Conservation (phyloP, 2,113 vertebrate species). For the Apus apus region DNA sequence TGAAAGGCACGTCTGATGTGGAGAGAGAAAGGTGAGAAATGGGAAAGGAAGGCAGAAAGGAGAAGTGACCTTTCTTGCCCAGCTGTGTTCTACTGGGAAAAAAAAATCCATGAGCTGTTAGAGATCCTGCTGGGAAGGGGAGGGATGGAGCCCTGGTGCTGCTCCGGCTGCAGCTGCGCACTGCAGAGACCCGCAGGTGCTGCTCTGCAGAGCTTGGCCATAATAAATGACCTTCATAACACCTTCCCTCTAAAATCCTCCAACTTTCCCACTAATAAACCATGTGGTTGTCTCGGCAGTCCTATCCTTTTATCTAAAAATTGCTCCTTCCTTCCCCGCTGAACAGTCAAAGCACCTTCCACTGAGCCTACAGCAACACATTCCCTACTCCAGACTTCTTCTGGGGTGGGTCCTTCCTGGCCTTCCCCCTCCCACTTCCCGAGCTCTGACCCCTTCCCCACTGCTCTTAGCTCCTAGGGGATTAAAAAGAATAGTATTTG, state of each 20-base stretch:
- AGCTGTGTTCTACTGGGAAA: neutral
- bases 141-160: neutral
- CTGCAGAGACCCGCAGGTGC: neutral
- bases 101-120: neutral
- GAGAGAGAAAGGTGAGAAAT: neutral
- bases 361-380: neutral
- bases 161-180: neutral
- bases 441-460: neutral
- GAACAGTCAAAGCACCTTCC: neutral
- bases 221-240: constrained; percentile 9
- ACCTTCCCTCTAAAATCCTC: neutral
- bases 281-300: neutral
- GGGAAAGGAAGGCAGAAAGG: neutral
- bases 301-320: neutral
- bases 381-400: neutral
- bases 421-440: neutral
- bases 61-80: neutral
- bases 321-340: neutral
- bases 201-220: neutral
- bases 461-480: neutral
- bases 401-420: neutral
- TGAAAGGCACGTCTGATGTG: neutral
- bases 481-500: neutral
- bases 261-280: neutral
- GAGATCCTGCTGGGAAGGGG: rapidly evolving